A percentile compares a stretch with the other conserved stretches of the same genome.
Conservation (phyloP, 2,797 vertebrate species). For the Mormyrus hasselquistii region DNA sequence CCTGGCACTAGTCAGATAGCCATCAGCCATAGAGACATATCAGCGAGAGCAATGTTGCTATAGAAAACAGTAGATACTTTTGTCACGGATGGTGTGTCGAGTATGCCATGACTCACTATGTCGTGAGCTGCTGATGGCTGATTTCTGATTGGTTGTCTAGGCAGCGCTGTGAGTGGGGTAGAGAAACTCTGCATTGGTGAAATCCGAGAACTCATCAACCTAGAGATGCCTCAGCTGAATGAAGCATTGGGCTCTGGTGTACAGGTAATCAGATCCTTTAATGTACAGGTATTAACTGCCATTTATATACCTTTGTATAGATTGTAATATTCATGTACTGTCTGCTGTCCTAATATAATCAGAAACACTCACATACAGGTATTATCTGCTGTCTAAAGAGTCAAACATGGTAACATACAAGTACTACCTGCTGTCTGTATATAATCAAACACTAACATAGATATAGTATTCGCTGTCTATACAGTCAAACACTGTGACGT, state of each 20-base stretch:
- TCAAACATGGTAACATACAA: neutral
- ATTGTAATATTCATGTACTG: neutral
- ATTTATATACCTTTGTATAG: neutral
- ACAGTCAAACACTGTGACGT: neutral
- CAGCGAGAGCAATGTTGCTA: neutral
- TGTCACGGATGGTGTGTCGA: neutral
- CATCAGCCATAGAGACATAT: neutral
- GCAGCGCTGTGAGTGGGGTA: constrained; percentile 40
- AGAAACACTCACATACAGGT: neutral
- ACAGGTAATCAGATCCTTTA: constrained; percentile 44
- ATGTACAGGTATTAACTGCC: neutral
- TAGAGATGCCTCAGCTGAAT: constrained; percentile 56
- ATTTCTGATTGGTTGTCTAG: constrained; percentile 23
- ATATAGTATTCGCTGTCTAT: neutral
- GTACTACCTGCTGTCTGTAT: neutral
- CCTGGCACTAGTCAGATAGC: neutral
- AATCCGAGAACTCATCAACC: constrained; percentile 56
- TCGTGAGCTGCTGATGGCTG: neutral
- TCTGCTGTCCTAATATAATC: neutral
- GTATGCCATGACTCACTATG: neutral
- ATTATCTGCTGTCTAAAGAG: neutral
- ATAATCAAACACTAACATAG: neutral
- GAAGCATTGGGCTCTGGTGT: constrained; percentile 44
- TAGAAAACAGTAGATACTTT: neutral
- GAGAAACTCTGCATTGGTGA: constrained; percentile 46